phyloP scores from a whole-genome alignment of 1,140 invertebrate species.

The Zaprionus vittiger region DNA sequence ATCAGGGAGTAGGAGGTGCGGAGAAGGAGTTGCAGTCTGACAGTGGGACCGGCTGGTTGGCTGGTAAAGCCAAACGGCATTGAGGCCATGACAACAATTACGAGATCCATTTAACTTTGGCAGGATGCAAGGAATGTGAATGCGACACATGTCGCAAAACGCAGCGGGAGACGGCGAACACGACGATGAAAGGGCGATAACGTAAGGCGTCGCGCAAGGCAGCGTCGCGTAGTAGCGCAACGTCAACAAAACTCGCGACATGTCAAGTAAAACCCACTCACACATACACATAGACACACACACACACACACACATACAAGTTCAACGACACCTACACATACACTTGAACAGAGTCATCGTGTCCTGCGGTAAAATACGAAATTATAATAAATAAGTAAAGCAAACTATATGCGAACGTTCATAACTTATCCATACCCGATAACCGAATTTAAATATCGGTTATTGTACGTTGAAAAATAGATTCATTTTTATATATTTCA shows the following conservation, averaged over 20 bases:
- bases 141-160: constrained; percentile 81
- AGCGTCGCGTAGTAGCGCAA: not conserved
- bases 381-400: constrained; percentile 23
- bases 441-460: too few relatives aligned
- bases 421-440: too few relatives aligned
- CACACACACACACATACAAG: constrained; percentile 13
- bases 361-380: constrained; percentile 71
- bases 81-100: constrained; percentile 73
- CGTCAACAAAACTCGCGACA: constrained; percentile 71
- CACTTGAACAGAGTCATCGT: constrained; percentile 33
- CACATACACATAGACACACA: constrained; percentile 18
- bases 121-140: constrained; percentile 80
- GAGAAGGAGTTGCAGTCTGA: not conserved
- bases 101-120: constrained; percentile 82
- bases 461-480: too few relatives aligned
- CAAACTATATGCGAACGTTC: too few relatives aligned
- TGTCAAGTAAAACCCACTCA: constrained; percentile 54
- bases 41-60: not conserved
- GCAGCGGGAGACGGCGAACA: constrained; percentile 53
- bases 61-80: constrained; percentile 14
- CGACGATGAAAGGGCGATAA: constrained; percentile 20
- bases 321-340: constrained; percentile 1
- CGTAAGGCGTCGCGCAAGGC: constrained; percentile 24
- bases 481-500: too few relatives aligned
- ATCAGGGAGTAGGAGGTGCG: not conserved